These are phyloP conservation scores for Cremastobaeus sp. DNA, from an alignment of 2,888 invertebrate species.

Conservation along the genomic window DNA sequence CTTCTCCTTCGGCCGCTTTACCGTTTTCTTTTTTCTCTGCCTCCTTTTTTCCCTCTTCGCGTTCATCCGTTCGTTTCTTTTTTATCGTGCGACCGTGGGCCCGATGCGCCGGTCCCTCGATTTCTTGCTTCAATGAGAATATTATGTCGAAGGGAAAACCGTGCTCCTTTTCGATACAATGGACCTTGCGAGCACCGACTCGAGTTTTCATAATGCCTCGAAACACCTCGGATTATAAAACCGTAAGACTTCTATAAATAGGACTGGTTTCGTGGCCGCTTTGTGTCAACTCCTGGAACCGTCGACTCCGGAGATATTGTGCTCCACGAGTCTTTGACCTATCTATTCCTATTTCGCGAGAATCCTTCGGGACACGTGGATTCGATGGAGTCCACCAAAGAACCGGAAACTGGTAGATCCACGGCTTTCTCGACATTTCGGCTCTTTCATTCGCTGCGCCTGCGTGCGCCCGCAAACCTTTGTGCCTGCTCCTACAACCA, in stretches of 20 bases:
- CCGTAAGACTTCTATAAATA: constrained; percentile 17
- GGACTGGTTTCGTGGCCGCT: constrained; percentile 5
- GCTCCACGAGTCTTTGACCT: constrained; percentile 21
- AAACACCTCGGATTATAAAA: constrained; percentile 12
- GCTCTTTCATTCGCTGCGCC: neutral
- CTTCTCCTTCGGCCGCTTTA: too few relatives aligned
- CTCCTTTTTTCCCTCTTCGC: constrained; percentile 42
- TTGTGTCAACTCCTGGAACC: constrained; percentile 25
- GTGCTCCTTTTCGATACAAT: constrained; percentile 10
- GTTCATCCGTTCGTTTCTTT: constrained; percentile 24
- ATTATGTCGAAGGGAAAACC: constrained; percentile 30
- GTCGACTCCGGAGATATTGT: neutral
- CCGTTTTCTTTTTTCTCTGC: constrained; percentile 52
- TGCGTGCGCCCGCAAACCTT: neutral
- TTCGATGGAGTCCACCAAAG: neutral
- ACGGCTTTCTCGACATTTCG: neutral
- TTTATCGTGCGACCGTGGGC: constrained; percentile 45
- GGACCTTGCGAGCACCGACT: neutral
- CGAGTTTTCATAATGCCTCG: constrained; percentile 25
- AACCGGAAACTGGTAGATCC: neutral
- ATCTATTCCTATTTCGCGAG: constrained; percentile 9
- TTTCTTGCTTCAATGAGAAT: constrained; percentile 30
- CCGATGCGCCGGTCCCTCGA: constrained; percentile 16
- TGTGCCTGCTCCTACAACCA: neutral
- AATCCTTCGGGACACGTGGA: constrained; percentile 7